Conservation (phyloP, 2,113 vertebrate species). For the Leiothrix lutea region DNA sequence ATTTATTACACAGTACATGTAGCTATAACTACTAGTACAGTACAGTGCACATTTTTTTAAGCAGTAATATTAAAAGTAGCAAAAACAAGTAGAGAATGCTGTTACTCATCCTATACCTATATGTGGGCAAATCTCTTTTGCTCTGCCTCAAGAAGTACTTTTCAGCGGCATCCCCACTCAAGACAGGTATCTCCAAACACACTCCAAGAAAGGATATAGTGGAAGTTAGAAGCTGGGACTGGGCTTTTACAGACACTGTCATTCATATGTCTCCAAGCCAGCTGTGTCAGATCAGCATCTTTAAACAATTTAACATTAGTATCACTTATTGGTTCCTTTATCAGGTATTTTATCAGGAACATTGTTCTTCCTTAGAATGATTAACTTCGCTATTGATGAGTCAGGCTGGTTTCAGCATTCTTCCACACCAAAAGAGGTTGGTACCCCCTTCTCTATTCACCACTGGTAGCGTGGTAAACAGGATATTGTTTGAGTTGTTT, state of each 20-base stretch:
- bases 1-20: background rate
- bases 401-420: background rate
- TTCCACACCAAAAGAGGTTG: background rate
- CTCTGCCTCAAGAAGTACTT: background rate
- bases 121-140: background rate
- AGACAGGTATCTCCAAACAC: background rate
- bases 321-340: background rate
- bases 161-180: background rate
- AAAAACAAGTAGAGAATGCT: background rate
- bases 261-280: background rate
- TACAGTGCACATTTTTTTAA: background rate
- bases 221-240: background rate
- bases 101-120: background rate
- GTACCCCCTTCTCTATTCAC: background rate
- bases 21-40: background rate
- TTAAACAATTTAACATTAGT: background rate
- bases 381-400: background rate
- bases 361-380: background rate
- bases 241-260: background rate
- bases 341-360: background rate
- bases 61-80: background rate
- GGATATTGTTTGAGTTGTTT: fast-evolving
- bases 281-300: background rate
- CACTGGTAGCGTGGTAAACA: background rate
- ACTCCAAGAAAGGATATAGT: background rate